These are phyloP conservation scores for Onychomys leucogaster DNA, from an alignment of 2,797 vertebrate species.

Conservation along the genomic window DNA sequence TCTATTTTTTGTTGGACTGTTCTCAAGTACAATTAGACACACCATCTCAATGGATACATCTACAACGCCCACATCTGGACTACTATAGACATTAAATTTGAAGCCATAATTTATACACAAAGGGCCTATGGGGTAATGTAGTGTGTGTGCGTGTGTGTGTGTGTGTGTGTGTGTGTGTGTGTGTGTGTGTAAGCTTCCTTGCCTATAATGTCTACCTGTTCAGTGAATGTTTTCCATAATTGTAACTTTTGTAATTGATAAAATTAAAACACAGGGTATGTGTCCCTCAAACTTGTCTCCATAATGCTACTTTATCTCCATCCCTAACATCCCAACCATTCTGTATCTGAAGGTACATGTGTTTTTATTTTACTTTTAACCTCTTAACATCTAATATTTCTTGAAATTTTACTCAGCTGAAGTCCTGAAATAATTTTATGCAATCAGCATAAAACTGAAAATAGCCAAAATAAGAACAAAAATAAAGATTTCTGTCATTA, in stretches of 20 bases:
- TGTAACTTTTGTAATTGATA: neutral
- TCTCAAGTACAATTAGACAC: neutral
- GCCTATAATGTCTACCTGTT: neutral
- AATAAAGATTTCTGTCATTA: neutral
- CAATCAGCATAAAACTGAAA: neutral
- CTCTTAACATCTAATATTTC: neutral
- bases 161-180: too few relatives aligned
- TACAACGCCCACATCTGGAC: neutral
- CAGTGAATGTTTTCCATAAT: neutral
- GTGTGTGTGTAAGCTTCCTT: too few relatives aligned
- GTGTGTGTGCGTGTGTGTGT: too few relatives aligned
- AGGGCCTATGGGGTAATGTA: too few relatives aligned
- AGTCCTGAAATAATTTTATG: conserved; percentile 2
- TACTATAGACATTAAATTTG: too few relatives aligned
- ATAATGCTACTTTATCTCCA: neutral
- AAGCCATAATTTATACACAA: too few relatives aligned
- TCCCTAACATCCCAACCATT: neutral
- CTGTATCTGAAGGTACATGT: neutral
- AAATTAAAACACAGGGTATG: neutral
- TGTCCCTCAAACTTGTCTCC: rapidly evolving
- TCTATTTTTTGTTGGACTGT: neutral
- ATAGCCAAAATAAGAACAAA: neutral
- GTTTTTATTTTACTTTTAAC: neutral
- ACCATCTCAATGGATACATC: neutral
- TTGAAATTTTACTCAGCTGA: neutral